phyloP scores from a whole-genome alignment of 2,113 vertebrate genomes.

The Saguinus imperator region DNA sequence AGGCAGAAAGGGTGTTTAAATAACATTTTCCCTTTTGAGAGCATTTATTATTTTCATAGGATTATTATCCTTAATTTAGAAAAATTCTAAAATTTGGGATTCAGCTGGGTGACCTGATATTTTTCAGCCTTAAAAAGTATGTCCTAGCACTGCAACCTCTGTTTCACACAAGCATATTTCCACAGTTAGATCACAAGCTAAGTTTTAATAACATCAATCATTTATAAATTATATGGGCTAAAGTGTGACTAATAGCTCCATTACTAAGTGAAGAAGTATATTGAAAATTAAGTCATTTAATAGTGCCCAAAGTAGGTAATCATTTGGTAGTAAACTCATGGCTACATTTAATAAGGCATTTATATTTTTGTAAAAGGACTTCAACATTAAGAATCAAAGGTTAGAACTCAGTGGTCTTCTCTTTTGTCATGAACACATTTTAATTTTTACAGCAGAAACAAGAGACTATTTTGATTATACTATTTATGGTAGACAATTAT shows the following conservation, averaged over 20 bases:
- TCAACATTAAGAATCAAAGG: conserved; percentile 32
- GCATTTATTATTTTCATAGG: not conserved
- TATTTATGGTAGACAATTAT: conserved; percentile 68
- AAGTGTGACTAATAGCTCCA: not conserved
- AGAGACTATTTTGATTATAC: conserved; percentile 34
- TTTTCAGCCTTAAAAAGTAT: not conserved
- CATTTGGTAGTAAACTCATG: not conserved
- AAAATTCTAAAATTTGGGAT: not conserved
- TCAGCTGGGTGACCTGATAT: not conserved
- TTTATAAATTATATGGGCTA: not conserved
- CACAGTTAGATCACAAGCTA: not conserved
- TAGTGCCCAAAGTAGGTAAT: not conserved
- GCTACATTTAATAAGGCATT: not conserved
- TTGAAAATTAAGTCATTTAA: not conserved
- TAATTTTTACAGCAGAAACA: conserved; percentile 44
- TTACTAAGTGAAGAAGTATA: not conserved
- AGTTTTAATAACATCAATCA: not conserved
- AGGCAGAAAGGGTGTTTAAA: not conserved
- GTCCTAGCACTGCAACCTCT: not conserved
- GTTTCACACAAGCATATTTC: not conserved
- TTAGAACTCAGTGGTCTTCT: not conserved
- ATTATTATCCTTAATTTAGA: not conserved
- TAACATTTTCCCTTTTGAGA: not conserved
- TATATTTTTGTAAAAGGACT: conserved; percentile 33
- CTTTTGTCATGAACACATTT: not conserved